Conservation (phyloP, 2,888 invertebrate species). For the Candidula unifasciata region DNA sequence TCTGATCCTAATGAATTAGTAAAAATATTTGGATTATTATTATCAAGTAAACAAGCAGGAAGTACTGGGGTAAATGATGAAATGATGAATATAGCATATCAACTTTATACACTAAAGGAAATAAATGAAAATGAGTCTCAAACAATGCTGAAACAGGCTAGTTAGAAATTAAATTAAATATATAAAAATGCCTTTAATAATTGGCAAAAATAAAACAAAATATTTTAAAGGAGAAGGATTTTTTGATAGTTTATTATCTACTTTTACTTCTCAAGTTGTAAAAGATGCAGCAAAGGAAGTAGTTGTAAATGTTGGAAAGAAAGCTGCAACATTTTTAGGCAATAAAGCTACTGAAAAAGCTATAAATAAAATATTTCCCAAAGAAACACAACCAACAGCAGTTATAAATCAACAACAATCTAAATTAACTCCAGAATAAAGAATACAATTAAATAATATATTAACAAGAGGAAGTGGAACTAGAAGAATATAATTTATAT, state of each 20-base stretch:
- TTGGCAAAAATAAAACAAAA: conserved; percentile 11
- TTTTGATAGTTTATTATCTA: conserved; percentile 3
- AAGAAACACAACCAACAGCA: neutral
- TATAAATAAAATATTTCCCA: neutral
- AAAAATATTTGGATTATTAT: neutral
- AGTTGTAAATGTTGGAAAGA: conserved; percentile 11
- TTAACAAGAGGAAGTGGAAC: conserved; percentile 16
- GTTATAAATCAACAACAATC: neutral
- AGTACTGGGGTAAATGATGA: conserved; percentile 16
- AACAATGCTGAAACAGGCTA: neutral
- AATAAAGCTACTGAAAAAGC: conserved; percentile 22
- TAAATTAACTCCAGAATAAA: neutral
- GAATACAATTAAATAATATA: conserved; percentile 25
- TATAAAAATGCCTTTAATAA: conserved; percentile 9
- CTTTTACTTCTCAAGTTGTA: neutral
- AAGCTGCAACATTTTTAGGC: conserved; percentile 2
- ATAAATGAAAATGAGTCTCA: neutral
- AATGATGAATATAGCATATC: conserved; percentile 13
- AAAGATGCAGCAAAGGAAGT: neutral
- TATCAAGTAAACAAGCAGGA: conserved; percentile 16
- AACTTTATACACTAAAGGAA: conserved; percentile 8
- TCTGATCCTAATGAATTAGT: conserved; percentile 15
- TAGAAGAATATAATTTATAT: neutral
- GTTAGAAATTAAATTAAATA: neutral
- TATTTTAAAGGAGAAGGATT: neutral